These are phyloP conservation scores for Mythimna impura DNA, from an alignment of 2,888 invertebrate species.

Conservation along the genomic window DNA sequence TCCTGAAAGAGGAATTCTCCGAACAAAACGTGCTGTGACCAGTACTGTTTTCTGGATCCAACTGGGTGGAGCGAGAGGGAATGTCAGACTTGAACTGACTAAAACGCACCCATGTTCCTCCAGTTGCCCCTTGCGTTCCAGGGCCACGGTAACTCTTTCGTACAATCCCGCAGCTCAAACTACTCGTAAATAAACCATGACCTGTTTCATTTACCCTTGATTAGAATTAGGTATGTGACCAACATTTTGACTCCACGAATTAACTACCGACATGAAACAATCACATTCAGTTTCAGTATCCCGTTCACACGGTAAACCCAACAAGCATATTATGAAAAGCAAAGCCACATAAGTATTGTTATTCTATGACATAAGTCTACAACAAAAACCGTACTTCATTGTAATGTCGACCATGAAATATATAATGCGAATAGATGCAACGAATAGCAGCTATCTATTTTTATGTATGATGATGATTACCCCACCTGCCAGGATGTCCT, in stretches of 20 bases:
- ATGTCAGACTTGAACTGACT: no score
- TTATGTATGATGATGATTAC: slow-evolving; percentile 68
- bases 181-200: neutral
- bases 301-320: slow-evolving; percentile 8
- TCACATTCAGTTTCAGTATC: slow-evolving; percentile 42
- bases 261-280: slow-evolving; percentile 9
- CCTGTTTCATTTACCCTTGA: neutral
- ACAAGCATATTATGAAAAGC: slow-evolving; percentile 15
- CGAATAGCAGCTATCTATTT: slow-evolving; percentile 65
- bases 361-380: slow-evolving; percentile 46
- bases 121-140: no score
- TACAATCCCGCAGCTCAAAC: neutral
- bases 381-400: slow-evolving; percentile 43
- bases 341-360: slow-evolving; percentile 49
- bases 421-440: slow-evolving; percentile 61
- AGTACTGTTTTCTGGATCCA: no score
- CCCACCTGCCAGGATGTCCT: slow-evolving; percentile 78
- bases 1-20: no score
- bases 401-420: slow-evolving; percentile 60
- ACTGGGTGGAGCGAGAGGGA: no score
- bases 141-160: no score
- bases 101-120: no score
- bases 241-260: slow-evolving; percentile 30
- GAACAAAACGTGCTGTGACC: no score
- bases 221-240: slow-evolving; percentile 16